These are phyloP conservation scores for Drosophila busckii DNA, from an alignment of 1,140 invertebrate species.

Conservation along the genomic window DNA sequence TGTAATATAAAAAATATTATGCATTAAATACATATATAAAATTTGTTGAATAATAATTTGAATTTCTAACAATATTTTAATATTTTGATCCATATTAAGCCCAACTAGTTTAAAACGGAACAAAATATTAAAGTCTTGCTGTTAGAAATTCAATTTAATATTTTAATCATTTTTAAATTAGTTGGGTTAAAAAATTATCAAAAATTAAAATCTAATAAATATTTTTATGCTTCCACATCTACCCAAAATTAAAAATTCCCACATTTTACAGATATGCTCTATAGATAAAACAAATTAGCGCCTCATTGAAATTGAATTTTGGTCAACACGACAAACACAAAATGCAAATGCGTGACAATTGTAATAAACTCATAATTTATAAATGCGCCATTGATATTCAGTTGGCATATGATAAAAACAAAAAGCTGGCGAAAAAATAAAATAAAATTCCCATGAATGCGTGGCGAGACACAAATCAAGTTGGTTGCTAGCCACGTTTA, in stretches of 20 bases:
- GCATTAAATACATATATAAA: too few species aligned
- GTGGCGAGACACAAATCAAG: slow-evolving; percentile 47
- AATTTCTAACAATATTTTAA: too few species aligned
- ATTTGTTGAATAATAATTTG: too few species aligned
- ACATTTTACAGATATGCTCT: slow-evolving; percentile 24
- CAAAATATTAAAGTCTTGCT: too few species aligned
- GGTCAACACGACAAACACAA: slow-evolving; percentile 1
- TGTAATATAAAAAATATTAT: too few species aligned
- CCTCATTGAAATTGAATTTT: slow-evolving; percentile 27
- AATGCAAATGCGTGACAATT: slow-evolving; percentile 42
- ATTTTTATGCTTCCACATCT: slow-evolving; percentile 26
- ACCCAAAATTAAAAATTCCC: slow-evolving; percentile 8
- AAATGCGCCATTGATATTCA: slow-evolving; percentile 65
- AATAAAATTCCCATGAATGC: slow-evolving; percentile 70
- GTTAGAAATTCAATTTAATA: too few species aligned
- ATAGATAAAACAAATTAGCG: slow-evolving; percentile 55
- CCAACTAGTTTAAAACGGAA: too few species aligned
- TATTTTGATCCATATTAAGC: too few species aligned
- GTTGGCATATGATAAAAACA: too few species aligned
- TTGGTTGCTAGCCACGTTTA: background rate
- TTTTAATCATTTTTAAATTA: too few species aligned
- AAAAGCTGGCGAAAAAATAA: slow-evolving; percentile 63
- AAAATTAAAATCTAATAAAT: too few species aligned
- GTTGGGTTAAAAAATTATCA: background rate
- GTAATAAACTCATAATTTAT: slow-evolving; percentile 69